phyloP scores from a whole-genome alignment of 2,888 invertebrate genomes.

The Nomada lathburiana region DNA sequence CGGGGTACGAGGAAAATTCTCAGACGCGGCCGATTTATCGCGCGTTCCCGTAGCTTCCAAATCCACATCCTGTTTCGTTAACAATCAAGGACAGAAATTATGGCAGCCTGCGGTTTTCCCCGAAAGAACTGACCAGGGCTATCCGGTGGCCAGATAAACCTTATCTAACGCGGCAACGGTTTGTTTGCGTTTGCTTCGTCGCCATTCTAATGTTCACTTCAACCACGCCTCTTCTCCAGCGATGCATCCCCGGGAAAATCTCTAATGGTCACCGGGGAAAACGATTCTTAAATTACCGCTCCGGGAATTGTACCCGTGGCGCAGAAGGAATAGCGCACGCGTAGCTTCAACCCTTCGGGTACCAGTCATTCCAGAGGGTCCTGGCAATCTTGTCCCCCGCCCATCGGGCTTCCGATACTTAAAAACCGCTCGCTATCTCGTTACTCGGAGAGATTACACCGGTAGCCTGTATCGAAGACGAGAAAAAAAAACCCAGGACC shows the following conservation, averaged over 20 bases:
- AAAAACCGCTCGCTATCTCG: background rate
- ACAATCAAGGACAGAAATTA: slow-evolving; percentile 12
- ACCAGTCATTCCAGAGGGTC: background rate
- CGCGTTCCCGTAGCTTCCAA: background rate
- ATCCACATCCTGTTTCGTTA: slow-evolving; percentile 39
- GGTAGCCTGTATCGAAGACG: background rate
- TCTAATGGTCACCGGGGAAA: background rate
- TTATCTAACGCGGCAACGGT: slow-evolving; percentile 40
- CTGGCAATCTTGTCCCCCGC: background rate
- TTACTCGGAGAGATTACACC: slow-evolving; percentile 29
- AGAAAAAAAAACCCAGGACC: slow-evolving; percentile 1
- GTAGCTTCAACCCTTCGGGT: background rate
- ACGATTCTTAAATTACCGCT: background rate
- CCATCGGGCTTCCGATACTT: background rate
- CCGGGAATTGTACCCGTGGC: background rate
- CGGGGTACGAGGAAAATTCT: too few species aligned
- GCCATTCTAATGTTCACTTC: slow-evolving; percentile 8
- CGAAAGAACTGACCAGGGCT: slow-evolving; percentile 40
- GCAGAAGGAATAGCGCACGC: background rate
- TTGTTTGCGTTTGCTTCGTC: slow-evolving; percentile 31
- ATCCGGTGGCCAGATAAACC: slow-evolving; percentile 47
- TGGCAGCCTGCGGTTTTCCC: slow-evolving; percentile 38
- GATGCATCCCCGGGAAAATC: background rate
- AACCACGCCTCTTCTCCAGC: slow-evolving; percentile 26
- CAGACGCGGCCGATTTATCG: slow-evolving; percentile 8